Evolutionary conservation across 2,888 invertebrate genomes (phyloP).

Genomic region (Ethmia dodecea): DNA sequence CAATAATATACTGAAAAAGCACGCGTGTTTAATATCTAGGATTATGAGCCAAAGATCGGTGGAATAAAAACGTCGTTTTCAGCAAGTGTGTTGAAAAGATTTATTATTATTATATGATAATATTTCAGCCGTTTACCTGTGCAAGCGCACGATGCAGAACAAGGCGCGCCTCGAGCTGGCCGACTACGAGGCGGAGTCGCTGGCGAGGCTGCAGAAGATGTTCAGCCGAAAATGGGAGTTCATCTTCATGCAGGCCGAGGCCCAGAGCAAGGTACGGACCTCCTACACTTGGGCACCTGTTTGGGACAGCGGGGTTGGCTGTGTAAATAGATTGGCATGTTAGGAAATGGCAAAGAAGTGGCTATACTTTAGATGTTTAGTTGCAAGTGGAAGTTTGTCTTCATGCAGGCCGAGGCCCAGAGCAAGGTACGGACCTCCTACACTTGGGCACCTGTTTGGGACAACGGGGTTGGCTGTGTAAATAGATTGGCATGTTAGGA

Average conservation of each 20-base stretch:
- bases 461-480: too few species aligned
- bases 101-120: too few species aligned
- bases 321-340: too few species aligned
- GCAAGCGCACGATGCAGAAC: constrained; percentile 99
- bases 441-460: too few species aligned
- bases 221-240: constrained; percentile 99
- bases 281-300: not conserved
- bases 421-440: constrained; percentile 62
- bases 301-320: too few species aligned
- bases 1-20: too few species aligned
- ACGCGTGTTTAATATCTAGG: too few species aligned
- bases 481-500: too few species aligned
- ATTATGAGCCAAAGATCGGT: too few species aligned
- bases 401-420: constrained; percentile 95
- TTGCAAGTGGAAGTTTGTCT: constrained; percentile 99
- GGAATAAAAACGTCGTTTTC: too few species aligned
- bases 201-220: constrained; percentile 98
- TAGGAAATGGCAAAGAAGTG: too few species aligned
- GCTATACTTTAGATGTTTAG: constrained; percentile 99
- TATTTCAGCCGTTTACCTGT: constrained; percentile 94
- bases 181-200: constrained; percentile 98
- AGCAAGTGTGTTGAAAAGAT: too few species aligned
- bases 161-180: constrained; percentile 98
- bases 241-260: constrained; percentile 97
- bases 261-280: constrained; percentile 78